These are phyloP conservation scores for Aphelocoma californica DNA, from an alignment of 2,797 vertebrate species.

Conservation along the genomic window DNA sequence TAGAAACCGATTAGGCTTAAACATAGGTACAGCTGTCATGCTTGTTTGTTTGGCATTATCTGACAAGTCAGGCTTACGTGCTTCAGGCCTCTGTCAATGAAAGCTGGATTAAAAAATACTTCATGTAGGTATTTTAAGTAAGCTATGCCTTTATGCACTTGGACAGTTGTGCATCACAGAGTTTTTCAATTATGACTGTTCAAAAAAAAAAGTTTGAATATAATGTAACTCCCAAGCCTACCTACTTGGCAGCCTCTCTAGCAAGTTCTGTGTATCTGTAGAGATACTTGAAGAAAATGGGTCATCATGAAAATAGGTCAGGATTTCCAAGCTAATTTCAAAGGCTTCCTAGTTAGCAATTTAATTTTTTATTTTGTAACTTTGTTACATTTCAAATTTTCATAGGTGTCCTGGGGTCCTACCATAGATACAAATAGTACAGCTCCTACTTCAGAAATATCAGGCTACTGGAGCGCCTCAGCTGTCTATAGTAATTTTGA, in stretches of 20 bases:
- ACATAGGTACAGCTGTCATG: rapidly evolving
- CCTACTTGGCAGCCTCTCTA: background rate
- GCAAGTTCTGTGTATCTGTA: background rate
- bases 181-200: background rate
- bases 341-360: background rate
- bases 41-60: background rate
- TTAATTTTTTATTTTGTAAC: background rate
- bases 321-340: background rate
- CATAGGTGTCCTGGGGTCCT: background rate
- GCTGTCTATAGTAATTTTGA: background rate
- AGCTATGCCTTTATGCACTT: background rate
- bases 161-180: background rate
- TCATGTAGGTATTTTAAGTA: background rate
- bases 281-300: background rate
- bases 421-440: background rate
- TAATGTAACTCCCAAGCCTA: background rate
- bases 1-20: background rate
- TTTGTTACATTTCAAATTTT: background rate
- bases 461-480: background rate
- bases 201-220: background rate
- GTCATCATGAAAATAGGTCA: background rate
- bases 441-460: background rate
- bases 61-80: background rate
- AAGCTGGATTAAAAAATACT: background rate
- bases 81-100: background rate